Base-by-base conservation (phyloP, 2,888 invertebrate genomes). In the Rhogogaster chlorosoma region DNA sequence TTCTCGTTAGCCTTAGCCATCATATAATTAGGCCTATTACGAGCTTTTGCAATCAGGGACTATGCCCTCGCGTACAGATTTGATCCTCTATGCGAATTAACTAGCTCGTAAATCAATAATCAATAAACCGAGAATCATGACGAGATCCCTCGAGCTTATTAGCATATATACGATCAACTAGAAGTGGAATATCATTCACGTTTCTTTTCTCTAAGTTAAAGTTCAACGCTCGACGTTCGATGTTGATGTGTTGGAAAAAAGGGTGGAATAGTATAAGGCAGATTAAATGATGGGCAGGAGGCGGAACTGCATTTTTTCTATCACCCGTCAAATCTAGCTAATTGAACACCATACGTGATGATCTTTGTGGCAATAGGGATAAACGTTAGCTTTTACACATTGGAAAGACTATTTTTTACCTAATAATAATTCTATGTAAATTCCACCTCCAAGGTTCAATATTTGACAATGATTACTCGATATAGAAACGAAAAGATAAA, bases 61-160 rank as follows among this genome's bases (percentile, higher is more conserved):
- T 61, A 22, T 61, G 18, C 77, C 12, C 61, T 80, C 15, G 22
- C 49, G 80, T 38, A 61, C 38, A 38, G 36, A 80, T 22, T 36
- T 38, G 32, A 57, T 57, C n/a, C 38, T 61, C 22, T 22, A n/a
- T n/a, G 45, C 15, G 45, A n/a, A 38, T 22, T 18, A 61, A 32
- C 61, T 77, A 7, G 12, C 12, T 57, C 80, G 61, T 80, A 80
- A 80, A 80, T 80, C 80, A 80, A 61, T 80, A 57, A 80, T 61
- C 80, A 57, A 80, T 80, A 80, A 80, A 49, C 57, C 5, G 49
- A 61, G 36, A 49, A 61, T 61, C 80, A 61, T 38, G 57, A 26
- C 15, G 22, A 49, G 38, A 29, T 12, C 61, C 29, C 77, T 61
- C 3, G 6, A 36, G n/a, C 80, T 80, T 61, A 80, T 80, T 80